Conservation (phyloP, 2,888 invertebrate species). For the Zele albiditarsus region DNA sequence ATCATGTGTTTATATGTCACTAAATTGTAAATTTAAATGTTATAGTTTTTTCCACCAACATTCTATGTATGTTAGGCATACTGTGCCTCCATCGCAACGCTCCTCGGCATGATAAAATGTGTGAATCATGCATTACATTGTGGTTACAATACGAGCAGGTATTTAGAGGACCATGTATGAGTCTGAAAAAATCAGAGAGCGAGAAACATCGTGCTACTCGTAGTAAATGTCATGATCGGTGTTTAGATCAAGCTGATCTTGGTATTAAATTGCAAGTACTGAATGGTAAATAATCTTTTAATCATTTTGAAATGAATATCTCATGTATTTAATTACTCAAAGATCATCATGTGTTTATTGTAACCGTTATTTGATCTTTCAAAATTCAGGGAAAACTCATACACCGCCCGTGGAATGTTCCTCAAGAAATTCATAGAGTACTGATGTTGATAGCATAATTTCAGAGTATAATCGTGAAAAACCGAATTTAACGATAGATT, state of each 20-base stretch:
- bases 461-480: constrained; percentile 70
- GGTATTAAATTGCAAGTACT: too few species aligned
- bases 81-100: too few species aligned
- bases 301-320: too few species aligned
- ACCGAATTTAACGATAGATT: constrained; percentile 77
- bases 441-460: constrained; percentile 71
- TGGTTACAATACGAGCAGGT: constrained; percentile 96
- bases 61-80: constrained; percentile 88
- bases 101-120: too few species aligned
- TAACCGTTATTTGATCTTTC: neutral
- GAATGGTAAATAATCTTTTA: too few species aligned
- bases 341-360: neutral
- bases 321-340: too few species aligned
- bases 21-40: constrained; percentile 54
- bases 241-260: constrained; percentile 70
- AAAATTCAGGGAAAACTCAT: constrained; percentile 65
- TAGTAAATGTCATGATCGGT: constrained; percentile 69
- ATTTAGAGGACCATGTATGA: constrained; percentile 78
- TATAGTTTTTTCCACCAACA: constrained; percentile 90
- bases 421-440: constrained; percentile 74
- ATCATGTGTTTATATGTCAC: too few species aligned
- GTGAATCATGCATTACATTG: too few species aligned
- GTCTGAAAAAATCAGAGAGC: constrained; percentile 73
- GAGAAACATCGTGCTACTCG: constrained; percentile 70
- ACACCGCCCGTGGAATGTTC: constrained; percentile 75